These are phyloP conservation scores for Didymodactylos carnosus DNA, from an alignment of 2,888 invertebrate genomes.

Conservation along the genomic window DNA sequence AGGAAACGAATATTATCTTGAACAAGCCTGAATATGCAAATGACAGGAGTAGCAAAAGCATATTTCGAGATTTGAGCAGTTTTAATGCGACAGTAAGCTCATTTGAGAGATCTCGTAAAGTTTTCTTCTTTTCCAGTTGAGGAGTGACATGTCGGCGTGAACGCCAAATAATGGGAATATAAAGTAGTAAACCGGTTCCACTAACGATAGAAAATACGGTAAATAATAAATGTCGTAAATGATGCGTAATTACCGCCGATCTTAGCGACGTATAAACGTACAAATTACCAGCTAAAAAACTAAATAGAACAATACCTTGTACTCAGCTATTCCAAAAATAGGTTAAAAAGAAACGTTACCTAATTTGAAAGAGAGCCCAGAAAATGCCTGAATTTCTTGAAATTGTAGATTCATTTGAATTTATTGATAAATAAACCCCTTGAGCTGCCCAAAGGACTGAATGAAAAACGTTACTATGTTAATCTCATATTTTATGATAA, in stretches of 20 bases:
- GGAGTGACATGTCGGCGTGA: not conserved
- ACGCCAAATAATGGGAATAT: not conserved
- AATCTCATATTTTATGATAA: no score
- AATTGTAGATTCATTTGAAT: constrained; percentile 66
- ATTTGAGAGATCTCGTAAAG: not conserved
- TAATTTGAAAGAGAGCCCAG: constrained; percentile 64
- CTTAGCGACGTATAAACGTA: not conserved
- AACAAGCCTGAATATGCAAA: constrained; percentile 70
- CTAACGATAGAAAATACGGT: not conserved
- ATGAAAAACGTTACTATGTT: no score
- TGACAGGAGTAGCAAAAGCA: constrained; percentile 60
- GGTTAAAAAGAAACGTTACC: not conserved
- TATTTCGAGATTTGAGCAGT: constrained; percentile 58
- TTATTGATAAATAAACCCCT: constrained; percentile 69
- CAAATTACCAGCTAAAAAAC: not conserved
- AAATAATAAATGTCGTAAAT: not conserved
- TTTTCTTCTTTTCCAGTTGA: not conserved
- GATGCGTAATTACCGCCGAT: not conserved
- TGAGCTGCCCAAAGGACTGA: constrained; percentile 86
- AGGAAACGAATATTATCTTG: no score
- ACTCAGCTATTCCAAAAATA: no score
- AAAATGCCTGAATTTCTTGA: constrained; percentile 82
- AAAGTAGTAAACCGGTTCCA: not conserved
- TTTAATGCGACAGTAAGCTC: constrained; percentile 38
- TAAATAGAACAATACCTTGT: no score